phyloP scores from a whole-genome alignment of 1,140 invertebrate species.

The Samia ricini region DNA sequence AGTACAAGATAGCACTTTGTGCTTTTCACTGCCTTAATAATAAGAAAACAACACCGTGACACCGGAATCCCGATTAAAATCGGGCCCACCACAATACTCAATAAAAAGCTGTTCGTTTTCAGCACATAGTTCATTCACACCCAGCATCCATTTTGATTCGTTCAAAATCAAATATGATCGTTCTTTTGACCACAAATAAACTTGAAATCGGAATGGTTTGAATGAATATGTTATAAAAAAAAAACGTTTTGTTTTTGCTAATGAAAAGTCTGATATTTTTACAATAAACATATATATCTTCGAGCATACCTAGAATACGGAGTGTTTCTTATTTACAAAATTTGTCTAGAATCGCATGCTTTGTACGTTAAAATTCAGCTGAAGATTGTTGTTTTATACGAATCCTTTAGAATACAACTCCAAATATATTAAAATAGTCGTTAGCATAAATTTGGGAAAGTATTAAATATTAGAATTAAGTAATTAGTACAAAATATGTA shows the following conservation, averaged over 20 bases:
- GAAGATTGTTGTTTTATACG: too few species aligned
- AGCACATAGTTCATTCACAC: conserved; percentile 78
- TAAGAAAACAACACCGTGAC: conserved; percentile 58
- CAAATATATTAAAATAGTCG: too few species aligned
- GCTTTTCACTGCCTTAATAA: conserved; percentile 54
- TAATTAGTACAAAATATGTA: too few species aligned
- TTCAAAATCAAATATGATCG: conserved; percentile 77
- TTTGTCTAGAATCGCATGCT: too few species aligned
- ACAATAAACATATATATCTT: neutral
- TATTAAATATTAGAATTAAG: too few species aligned
- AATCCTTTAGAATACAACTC: too few species aligned
- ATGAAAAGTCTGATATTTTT: neutral
- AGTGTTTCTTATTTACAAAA: too few species aligned
- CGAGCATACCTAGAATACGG: too few species aligned
- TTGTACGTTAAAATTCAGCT: too few species aligned
- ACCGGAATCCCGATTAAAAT: conserved; percentile 69
- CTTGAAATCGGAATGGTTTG: conserved; percentile 38
- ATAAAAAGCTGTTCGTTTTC: conserved; percentile 77
- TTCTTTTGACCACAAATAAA: conserved; percentile 68
- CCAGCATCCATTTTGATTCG: conserved; percentile 79
- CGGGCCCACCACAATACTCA: conserved; percentile 72
- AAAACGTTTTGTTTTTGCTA: conserved; percentile 41
- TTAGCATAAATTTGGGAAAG: too few species aligned
- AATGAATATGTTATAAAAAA: conserved; percentile 51
- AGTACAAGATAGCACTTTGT: conserved; percentile 41